Percentiles rank a stretch among this genome's conserved stretches.
Evolutionary conservation across 1,140 invertebrate species (phyloP).

Genomic region (Himalopsyche phryganea): DNA sequence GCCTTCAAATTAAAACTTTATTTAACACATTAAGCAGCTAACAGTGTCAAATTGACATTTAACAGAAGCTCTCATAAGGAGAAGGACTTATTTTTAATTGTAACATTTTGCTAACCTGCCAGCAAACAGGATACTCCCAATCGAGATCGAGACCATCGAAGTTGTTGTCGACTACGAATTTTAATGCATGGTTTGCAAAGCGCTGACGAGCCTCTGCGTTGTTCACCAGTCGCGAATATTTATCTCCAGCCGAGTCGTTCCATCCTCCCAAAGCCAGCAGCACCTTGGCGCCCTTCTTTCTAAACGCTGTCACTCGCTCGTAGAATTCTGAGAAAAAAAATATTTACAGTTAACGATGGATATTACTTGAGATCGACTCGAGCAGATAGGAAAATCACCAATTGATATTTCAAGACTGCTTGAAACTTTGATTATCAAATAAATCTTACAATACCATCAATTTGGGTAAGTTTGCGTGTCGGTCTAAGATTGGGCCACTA

Average conservation of each 20-base stretch:
- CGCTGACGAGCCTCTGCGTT: conserved; percentile 63
- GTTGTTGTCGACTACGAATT: conserved; percentile 74
- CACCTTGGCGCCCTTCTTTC: conserved; percentile 74
- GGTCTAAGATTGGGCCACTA: no score
- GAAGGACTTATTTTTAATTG: no score
- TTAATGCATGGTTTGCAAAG: conserved; percentile 71
- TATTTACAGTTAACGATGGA: neutral
- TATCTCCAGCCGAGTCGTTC: conserved; percentile 84
- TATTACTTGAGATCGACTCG: no score
- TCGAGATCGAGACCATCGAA: conserved; percentile 86
- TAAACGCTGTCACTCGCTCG: conserved; percentile 71
- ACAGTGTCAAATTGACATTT: no score
- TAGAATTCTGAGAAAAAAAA: conserved; percentile 66
- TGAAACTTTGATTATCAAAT: no score
- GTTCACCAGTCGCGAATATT: conserved; percentile 81
- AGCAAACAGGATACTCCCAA: conserved; percentile 90
- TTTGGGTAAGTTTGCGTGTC: no score
- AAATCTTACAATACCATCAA: no score
- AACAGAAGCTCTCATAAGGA: no score
- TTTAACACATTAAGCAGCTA: no score
- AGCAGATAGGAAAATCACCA: no score
- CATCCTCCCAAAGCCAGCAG: conserved; percentile 83
- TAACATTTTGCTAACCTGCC: conserved; percentile 64
- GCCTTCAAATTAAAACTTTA: no score
- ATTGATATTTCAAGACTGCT: no score